Conservation (phyloP, 1,140 invertebrate genomes). For the Charaxes varanes region DNA sequence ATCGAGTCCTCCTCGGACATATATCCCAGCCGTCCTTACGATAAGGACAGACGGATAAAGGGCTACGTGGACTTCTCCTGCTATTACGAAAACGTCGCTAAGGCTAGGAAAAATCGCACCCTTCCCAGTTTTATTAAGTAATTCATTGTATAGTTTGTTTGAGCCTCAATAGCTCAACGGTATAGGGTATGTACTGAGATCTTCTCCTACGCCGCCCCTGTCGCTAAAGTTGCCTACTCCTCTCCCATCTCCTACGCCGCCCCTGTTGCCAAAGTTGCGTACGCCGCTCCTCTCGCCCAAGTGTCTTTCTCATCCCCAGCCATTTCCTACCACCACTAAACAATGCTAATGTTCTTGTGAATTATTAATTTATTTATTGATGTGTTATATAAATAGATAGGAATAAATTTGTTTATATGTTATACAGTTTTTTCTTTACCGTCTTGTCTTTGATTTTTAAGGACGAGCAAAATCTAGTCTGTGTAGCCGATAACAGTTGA, state of each 20-base stretch:
- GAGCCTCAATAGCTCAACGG: too few species aligned
- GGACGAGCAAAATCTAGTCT: too few species aligned
- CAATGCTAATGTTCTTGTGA: not conserved
- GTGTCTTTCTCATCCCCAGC: conserved; percentile 16
- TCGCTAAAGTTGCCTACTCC: conserved; percentile 33
- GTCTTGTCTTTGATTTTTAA: too few species aligned
- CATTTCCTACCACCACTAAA: conserved; percentile 12
- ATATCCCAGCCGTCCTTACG: conserved; percentile 52
- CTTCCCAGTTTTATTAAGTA: conserved; percentile 4
- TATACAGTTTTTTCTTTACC: conserved; percentile 1
- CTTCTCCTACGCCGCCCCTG: conserved; percentile 26
- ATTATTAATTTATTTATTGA: conserved; percentile 1
- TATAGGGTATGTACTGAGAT: conserved; percentile 33
- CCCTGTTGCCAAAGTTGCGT: conserved; percentile 29
- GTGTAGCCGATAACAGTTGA: too few species aligned
- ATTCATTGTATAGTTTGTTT: conserved; percentile 1
- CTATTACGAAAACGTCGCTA: conserved; percentile 85
- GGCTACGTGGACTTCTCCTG: conserved; percentile 91
- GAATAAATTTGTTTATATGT: conserved; percentile 19
- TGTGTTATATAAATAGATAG: conserved; percentile 12
- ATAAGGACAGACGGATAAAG: conserved; percentile 79
- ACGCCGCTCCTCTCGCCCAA: conserved; percentile 18
- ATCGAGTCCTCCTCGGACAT: conserved; percentile 64
- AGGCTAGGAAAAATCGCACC: conserved; percentile 67
- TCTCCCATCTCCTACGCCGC: conserved; percentile 27